Conservation (phyloP, 2,888 invertebrate species). For the Dolichomitus sp. region DNA sequence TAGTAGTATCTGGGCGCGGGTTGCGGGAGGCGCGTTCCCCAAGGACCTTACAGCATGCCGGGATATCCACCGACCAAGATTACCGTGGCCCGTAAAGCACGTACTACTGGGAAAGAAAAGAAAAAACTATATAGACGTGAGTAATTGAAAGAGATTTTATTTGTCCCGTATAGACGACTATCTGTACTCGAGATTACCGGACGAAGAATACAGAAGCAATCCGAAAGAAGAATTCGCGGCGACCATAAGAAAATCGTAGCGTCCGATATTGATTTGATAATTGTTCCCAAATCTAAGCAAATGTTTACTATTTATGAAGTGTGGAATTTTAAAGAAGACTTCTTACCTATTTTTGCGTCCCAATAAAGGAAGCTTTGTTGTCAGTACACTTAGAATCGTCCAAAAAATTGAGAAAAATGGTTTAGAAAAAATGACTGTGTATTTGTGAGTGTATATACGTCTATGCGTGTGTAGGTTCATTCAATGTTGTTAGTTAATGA, state of each 20-base stretch:
- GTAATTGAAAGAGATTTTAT: constrained; percentile 82
- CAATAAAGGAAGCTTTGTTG: too few species aligned
- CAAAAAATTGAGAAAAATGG: too few species aligned
- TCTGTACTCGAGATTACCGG: constrained; percentile 11
- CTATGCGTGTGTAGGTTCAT: too few species aligned
- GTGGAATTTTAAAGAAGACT: too few species aligned
- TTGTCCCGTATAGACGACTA: constrained; percentile 56
- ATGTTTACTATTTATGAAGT: too few species aligned
- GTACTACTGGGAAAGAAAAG: constrained; percentile 43
- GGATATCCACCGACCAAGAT: constrained; percentile 77
- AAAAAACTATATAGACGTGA: constrained; percentile 66
- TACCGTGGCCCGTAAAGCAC: constrained; percentile 75
- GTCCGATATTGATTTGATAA: not conserved
- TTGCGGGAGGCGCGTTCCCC: constrained; percentile 77
- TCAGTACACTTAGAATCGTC: too few species aligned
- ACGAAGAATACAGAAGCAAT: not conserved
- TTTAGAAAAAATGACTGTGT: too few species aligned
- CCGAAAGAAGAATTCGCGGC: not conserved
- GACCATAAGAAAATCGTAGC: not conserved
- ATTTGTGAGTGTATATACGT: too few species aligned
- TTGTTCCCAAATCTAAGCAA: not conserved
- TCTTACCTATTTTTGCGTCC: too few species aligned
- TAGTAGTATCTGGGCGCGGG: constrained; percentile 7
- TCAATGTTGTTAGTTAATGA: too few species aligned
- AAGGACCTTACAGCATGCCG: constrained; percentile 76